phyloP scores from a whole-genome alignment of 2,113 vertebrate species.

The Calonectris borealis region DNA sequence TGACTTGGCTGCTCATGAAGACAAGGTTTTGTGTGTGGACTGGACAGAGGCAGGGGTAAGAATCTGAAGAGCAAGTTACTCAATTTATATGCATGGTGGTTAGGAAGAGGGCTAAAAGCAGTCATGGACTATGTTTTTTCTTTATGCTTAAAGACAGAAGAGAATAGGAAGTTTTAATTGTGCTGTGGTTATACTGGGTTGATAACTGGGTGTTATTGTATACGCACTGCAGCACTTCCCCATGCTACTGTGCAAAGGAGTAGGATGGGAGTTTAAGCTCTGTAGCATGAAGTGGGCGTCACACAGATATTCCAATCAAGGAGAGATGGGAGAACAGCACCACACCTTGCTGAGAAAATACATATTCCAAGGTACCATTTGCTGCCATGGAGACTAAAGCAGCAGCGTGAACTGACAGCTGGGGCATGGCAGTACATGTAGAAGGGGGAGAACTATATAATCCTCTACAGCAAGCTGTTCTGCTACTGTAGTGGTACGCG shows the following conservation, averaged over 20 bases:
- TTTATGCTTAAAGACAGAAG: background rate
- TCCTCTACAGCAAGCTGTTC: background rate
- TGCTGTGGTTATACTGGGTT: background rate
- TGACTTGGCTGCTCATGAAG: slow-evolving; percentile 94
- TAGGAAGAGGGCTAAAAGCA: background rate
- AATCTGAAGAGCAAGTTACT: background rate
- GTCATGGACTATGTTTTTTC: background rate
- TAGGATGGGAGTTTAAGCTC: background rate
- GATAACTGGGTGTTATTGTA: background rate
- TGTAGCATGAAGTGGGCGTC: background rate
- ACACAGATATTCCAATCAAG: background rate
- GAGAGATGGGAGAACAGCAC: background rate
- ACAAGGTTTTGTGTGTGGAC: slow-evolving; percentile 95
- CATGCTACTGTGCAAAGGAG: background rate
- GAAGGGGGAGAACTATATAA: background rate
- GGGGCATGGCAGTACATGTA: background rate
- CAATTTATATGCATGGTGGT: background rate
- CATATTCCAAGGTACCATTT: background rate
- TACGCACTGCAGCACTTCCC: background rate
- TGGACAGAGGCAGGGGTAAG: slow-evolving; percentile 96
- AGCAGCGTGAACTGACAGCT: background rate
- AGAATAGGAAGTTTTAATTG: background rate
- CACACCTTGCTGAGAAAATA: background rate
- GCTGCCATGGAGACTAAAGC: background rate
- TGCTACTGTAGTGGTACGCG: background rate